Base-by-base conservation (phyloP, 2,113 vertebrate species). In the Megaptera novaeangliae region DNA sequence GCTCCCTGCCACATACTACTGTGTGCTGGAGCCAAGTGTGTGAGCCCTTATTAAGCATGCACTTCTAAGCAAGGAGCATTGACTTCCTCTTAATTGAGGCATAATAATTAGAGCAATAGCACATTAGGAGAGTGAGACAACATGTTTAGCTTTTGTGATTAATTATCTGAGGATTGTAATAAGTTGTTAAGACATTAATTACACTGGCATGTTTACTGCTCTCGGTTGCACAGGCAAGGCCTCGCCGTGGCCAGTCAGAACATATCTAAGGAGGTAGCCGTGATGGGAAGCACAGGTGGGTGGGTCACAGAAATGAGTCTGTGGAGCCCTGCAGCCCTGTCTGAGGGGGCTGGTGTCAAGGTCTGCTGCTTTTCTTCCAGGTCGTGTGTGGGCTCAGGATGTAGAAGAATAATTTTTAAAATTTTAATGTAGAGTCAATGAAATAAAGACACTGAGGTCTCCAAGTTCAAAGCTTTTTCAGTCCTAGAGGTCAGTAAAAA, bases 81-180 rank as follows among this genome's bases (percentile, higher is more conserved):
- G 98, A 98, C 98, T 99, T 98, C 97, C 96, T 97, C 98, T 98
- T 99, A 99, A 99, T 98, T 98, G 99, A 99, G 98, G 98, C 99
- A 98, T 99, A 98, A 99, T 99, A 99, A 99, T 99, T 99, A 99
- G 98, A 99, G 98, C 98, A 99, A 99, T 99, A 99, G 98, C 99
- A 99, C 99, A 99, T 99, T 99, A 99, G 98, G 98, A 98, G 98
- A 98, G 98, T 99, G 98, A 98, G 98, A 98, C 98, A 97, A 98
- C 99, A 96, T 99, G 99, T 99, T 99, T 99, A 98, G 98, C 98
- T 99, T 99, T 99, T 99, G 99, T 99, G 99, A 99, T 99, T 99
- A 99, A 99, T 99, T 99, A 99, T 98, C 98, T 98, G 98, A 99
- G 98, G 98, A 98, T 98, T 99, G 98, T 99, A 99, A 98, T 99